Evolutionary conservation across 2,113 vertebrate species (phyloP).

Genomic region (Cariama cristata): DNA sequence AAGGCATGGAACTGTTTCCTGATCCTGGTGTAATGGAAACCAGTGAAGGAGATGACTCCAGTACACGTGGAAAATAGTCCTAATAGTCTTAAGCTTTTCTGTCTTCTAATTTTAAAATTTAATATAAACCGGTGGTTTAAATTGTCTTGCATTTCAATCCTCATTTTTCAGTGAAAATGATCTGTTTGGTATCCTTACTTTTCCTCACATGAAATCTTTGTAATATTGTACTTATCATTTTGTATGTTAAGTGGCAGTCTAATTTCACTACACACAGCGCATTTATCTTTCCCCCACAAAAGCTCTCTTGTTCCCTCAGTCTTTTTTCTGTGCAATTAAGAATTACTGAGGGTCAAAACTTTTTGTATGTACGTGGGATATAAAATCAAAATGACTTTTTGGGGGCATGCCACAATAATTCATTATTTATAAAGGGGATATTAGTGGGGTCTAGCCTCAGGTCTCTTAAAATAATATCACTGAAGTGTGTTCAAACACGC

Average conservation of each 20-base stretch:
- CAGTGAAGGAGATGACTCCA: not conserved
- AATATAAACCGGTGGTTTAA: not conserved
- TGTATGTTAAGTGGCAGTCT: not conserved
- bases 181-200: not conserved
- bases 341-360: not conserved
- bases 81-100: not conserved
- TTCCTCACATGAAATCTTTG: not conserved
- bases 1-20: not conserved
- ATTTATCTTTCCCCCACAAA: accelerated
- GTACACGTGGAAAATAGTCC: not conserved
- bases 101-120: not conserved
- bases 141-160: not conserved
- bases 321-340: not conserved
- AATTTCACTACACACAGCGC: not conserved
- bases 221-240: not conserved
- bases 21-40: not conserved
- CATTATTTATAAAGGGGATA: not conserved
- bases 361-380: not conserved
- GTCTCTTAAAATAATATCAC: not conserved
- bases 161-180: not conserved
- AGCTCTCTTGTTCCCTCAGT: not conserved
- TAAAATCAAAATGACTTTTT: not conserved
- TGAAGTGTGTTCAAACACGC: not conserved
- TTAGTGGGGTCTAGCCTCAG: not conserved
- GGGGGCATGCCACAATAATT: not conserved